A percentile compares a stretch with the other conserved stretches of the same genome.
Conservation (phyloP, 2,797 vertebrate genomes). For the Eulemur mongoz region DNA sequence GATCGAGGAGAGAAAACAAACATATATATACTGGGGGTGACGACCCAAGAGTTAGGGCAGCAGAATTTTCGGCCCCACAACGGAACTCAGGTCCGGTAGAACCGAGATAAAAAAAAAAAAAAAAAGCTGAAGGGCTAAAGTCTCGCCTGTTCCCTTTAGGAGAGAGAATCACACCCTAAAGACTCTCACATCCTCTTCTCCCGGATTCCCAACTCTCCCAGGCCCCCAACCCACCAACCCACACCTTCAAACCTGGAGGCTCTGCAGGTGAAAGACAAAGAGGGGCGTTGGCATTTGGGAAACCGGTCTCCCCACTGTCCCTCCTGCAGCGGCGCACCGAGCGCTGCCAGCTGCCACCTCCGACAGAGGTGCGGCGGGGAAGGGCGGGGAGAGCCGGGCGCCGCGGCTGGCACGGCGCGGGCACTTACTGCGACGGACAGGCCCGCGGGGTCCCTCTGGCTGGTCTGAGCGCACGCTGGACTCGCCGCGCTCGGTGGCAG, state of each 20-base stretch:
- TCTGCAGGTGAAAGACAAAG: constrained; percentile 41
- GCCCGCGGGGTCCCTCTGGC: neutral
- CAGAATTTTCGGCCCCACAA: neutral
- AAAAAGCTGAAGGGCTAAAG: neutral
- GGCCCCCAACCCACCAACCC: neutral
- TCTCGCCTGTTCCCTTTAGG: neutral
- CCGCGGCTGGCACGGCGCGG: fast-evolving
- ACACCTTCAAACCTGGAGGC: neutral
- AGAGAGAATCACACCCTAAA: neutral
- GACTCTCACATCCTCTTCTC: neutral
- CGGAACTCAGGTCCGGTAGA: neutral
- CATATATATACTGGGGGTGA: neutral
- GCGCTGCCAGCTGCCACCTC: neutral
- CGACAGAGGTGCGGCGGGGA: neutral
- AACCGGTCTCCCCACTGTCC: neutral
- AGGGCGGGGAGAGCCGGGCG: neutral
- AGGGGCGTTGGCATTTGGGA: neutral
- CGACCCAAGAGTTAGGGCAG: neutral
- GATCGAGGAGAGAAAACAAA: neutral
- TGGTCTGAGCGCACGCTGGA: constrained; percentile 12
- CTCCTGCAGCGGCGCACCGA: too few species aligned
- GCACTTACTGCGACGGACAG: constrained; percentile 43
- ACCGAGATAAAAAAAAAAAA: neutral
- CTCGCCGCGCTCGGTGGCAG: neutral
- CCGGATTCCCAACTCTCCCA: neutral